Evolutionary conservation across 2,888 invertebrate species (phyloP), one percentile per base, ranked within the genome.

Genomic region (Stenodema calcarata): DNA sequence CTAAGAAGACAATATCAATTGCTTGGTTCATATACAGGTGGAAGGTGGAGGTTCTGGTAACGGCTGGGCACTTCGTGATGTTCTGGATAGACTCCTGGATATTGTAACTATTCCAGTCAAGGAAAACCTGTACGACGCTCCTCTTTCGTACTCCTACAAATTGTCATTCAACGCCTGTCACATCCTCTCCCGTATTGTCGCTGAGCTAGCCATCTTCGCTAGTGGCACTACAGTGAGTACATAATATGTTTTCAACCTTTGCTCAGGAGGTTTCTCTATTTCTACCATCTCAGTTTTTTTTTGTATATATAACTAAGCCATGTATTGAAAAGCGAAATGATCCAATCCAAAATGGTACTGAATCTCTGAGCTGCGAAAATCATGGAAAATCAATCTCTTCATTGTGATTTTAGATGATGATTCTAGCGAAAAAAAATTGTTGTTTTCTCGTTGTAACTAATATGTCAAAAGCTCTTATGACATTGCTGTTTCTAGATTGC

Each of bases 131-230:
- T 91, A 92, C 79, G 91, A 92, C 84, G 92, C 92, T 87, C 91
- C 91, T 81, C 90, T 91, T 0, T 89, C 91, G 9, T 92, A 92
- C 88, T 93, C 93, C 12, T 88, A 90, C 42, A 91, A 92, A 80
- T 90, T 92, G 73, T 93, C 94, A 14, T 91, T 94, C 87, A 93
- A 93, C 91, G 95, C 96, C 90, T 96, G 96, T 90, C 95, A 96
- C 91, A 92, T 96, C 27, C 91, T 96, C 87, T 95, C 96, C 0
- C 93, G 97, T 85, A 95, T 98, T 0, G 94, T 98, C 69, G 96
- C 97, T 0, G 98, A 98, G 92, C 93, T 98, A 88, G 95, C 96
- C 0, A 94, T 95, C 89, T 95, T 95, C 89, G 95, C 96, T 23
- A 95, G 94, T 84, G 93, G 95, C n/a, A 93, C 94, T 44, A 96